Evolutionary conservation across 2,888 invertebrate species (phyloP).

Genomic region (Portevinia maculata): DNA sequence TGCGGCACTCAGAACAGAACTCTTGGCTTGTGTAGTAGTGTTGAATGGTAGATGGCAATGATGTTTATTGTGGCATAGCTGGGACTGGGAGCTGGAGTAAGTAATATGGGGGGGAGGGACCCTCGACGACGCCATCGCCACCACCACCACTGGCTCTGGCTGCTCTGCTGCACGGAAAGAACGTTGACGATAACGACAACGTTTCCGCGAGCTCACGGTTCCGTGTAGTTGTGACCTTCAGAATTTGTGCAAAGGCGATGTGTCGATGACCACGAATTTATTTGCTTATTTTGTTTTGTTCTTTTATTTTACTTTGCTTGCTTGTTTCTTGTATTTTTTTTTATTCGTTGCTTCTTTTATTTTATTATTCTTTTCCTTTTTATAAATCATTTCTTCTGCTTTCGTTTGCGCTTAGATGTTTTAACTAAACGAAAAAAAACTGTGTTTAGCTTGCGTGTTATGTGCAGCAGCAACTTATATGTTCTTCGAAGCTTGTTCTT

Average conservation of each 20-base stretch:
- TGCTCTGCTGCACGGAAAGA: slow-evolving; percentile 67
- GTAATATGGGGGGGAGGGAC: slow-evolving; percentile 59
- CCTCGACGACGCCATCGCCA: slow-evolving; percentile 55
- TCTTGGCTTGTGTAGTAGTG: slow-evolving; percentile 9
- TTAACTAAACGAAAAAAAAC: slow-evolving; percentile 10
- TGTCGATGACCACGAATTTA: slow-evolving; percentile 83
- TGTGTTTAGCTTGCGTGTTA: slow-evolving; percentile 40
- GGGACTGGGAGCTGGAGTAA: slow-evolving; percentile 44
- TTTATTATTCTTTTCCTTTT: slow-evolving; percentile 64
- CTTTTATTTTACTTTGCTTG: slow-evolving; percentile 41
- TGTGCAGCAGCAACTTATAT: slow-evolving; percentile 47
- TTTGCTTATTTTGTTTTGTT: slow-evolving; percentile 72
- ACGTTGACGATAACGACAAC: slow-evolving; percentile 64
- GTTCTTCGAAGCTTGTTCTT: slow-evolving; percentile 19
- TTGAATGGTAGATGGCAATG: slow-evolving; percentile 35
- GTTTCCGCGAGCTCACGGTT: slow-evolving; percentile 71
- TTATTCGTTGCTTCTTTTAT: slow-evolving; percentile 59
- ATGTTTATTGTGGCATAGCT: slow-evolving; percentile 38
- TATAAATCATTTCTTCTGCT: slow-evolving; percentile 56
- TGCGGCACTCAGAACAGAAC: slow-evolving; percentile 44
- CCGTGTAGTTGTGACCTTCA: slow-evolving; percentile 83
- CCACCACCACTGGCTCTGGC: slow-evolving; percentile 67
- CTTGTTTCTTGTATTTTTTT: slow-evolving; percentile 53
- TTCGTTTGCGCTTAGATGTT: slow-evolving; percentile 62
- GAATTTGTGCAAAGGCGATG: slow-evolving; percentile 84